These are phyloP conservation scores for Dryobates pubescens DNA, from an alignment of 2,797 vertebrate genomes.

Conservation along the genomic window DNA sequence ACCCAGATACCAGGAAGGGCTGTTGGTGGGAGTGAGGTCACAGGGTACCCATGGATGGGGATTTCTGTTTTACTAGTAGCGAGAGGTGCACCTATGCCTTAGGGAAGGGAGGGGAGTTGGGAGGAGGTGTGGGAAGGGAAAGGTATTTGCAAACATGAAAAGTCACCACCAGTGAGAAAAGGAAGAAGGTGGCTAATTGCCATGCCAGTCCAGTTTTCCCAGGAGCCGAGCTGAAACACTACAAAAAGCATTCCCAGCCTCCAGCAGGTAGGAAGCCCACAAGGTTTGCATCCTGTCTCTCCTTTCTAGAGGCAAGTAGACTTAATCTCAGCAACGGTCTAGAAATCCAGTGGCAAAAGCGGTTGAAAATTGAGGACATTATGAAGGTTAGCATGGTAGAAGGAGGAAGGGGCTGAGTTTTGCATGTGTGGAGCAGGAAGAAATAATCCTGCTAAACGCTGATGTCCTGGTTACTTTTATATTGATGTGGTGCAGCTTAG, in stretches of 20 bases:
- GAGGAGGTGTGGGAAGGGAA: conserved; percentile 56
- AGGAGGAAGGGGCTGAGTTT: not conserved
- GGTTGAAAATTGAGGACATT: not conserved
- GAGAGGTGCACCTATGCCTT: conserved; percentile 18
- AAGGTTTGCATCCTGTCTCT: not conserved
- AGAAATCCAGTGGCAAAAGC: not conserved
- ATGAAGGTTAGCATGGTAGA: not conserved
- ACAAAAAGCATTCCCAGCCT: not conserved
- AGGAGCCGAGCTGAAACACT: not conserved
- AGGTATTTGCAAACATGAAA: conserved; percentile 32
- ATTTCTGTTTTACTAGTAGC: not conserved
- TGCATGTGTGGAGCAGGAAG: not conserved
- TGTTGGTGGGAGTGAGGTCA: not conserved
- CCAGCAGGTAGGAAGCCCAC: not conserved
- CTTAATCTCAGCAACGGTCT: not conserved
- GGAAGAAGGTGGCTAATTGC: conserved; percentile 31
- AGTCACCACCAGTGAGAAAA: conserved; percentile 8
- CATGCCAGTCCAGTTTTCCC: conserved; percentile 42
- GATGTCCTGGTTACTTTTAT: not conserved
- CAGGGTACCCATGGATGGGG: not conserved
- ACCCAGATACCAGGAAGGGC: not conserved
- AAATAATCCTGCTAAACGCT: not conserved
- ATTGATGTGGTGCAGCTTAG: not conserved
- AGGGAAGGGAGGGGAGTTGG: conserved; percentile 12
- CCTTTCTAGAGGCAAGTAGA: not conserved